Evolutionary conservation across 2,888 invertebrate genomes (phyloP), one percentile per base, ranked within the genome.

Genomic region (Bembecia ichneumoniformis): DNA sequence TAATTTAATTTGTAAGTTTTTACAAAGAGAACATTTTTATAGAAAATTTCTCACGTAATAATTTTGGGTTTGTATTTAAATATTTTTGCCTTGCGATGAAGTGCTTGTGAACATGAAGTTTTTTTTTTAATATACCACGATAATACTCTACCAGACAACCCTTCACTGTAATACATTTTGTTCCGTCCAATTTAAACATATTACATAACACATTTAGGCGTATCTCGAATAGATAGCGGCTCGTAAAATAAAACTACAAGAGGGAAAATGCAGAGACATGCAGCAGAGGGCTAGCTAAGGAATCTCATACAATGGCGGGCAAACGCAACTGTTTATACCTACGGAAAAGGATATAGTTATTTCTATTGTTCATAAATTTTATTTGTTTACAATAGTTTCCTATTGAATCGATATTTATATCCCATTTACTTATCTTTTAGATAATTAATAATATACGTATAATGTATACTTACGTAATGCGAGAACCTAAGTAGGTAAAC

Each of bases 181-280:
- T 68, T 68, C 59, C 60, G 54, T 68, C 60, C 74, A 74, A 68
- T 77, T 72, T 68, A 68, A 66, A 64, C 62, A 60, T 66, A 67
- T 66, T 63, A 73, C 66, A 69, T 70, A 63, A 68, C 70, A 71
- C 72, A 73, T 79, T 75, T 69, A 65, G 66, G 63, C 64, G 63
- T 74, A 77, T 77, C 72, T 74, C 58, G 55, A 56, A 63, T 53
- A 74, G 75, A 79, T 78, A 78, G 64, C 63, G 58, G 56, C 60
- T 75, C 77, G 67, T 81, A 77, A 78, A 77, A 76, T 71, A 71
- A 77, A 74, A 68, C 57, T 59, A 65, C 64, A 64, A 68, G 63
- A 65, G 56, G 51, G 59, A 55, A 64, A 66, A 63, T 62, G 62
- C 61, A 65, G 52, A 53, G 60, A 57, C 35, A 44, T 47, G 51